Evolutionary conservation across 1,140 invertebrate species (phyloP).

Genomic region (Lasioglossum baleicum): DNA sequence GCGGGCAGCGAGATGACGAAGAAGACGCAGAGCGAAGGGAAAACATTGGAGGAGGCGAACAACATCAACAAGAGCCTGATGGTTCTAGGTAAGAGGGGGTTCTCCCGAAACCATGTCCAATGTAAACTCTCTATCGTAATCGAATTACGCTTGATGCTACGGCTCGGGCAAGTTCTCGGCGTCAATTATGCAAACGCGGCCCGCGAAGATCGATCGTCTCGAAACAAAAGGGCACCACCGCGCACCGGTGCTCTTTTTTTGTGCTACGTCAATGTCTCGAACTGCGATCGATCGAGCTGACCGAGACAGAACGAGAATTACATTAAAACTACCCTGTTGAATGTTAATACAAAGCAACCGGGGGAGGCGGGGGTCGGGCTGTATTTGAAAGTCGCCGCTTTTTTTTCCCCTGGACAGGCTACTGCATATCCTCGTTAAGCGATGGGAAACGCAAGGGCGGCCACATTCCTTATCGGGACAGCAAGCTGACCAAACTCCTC

Average conservation of each 20-base stretch:
- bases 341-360: background rate
- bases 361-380: too few species aligned
- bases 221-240: background rate
- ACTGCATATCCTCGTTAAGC: slow-evolving; percentile 95
- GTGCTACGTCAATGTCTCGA: background rate
- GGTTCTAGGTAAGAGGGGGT: slow-evolving; percentile 87
- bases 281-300: background rate
- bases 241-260: background rate
- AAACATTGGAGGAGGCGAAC: slow-evolving; percentile 95
- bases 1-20: slow-evolving; percentile 97
- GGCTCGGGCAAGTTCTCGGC: background rate
- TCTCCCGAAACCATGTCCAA: background rate
- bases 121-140: background rate
- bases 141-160: background rate
- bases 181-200: slow-evolving; percentile 6
- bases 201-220: slow-evolving; percentile 9
- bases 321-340: background rate
- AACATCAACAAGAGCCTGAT: slow-evolving; percentile 98
- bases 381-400: background rate
- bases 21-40: slow-evolving; percentile 94
- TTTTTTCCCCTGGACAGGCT: slow-evolving; percentile 82
- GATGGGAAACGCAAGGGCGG: slow-evolving; percentile 89
- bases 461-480: slow-evolving; percentile 96
- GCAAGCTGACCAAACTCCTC: slow-evolving; percentile 94
- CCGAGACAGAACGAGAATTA: background rate